These are phyloP conservation scores for Helostoma temminkii DNA, from an alignment of 2,797 vertebrate species.

Conservation along the genomic window DNA sequence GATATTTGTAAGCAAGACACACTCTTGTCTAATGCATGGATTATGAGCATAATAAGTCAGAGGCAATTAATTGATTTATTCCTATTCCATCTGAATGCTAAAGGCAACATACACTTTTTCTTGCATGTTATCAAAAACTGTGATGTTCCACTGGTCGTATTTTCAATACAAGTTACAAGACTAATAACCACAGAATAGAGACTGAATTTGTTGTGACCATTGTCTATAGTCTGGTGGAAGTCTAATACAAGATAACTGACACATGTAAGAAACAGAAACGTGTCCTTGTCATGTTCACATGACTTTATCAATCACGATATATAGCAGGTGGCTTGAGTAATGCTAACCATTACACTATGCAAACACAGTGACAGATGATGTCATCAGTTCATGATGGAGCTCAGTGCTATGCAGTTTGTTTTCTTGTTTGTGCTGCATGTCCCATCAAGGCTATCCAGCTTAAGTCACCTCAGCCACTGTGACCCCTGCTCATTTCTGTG, in stretches of 20 bases:
- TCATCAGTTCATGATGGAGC: constrained; percentile 55
- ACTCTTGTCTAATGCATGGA: constrained; percentile 47
- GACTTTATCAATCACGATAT: constrained; percentile 24
- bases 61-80: constrained; percentile 67
- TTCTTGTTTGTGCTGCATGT: constrained; percentile 75
- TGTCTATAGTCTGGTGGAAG: background rate
- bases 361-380: constrained; percentile 63
- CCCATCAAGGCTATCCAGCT: constrained; percentile 75
- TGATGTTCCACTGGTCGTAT: constrained; percentile 3
- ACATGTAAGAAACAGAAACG: constrained; percentile 5
- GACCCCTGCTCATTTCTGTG: constrained; percentile 84
- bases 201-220: background rate
- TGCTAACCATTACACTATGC: constrained; percentile 26
- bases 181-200: constrained; percentile 1
- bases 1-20: constrained; percentile 70
- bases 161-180: constrained; percentile 1
- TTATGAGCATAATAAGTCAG: constrained; percentile 66
- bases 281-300: constrained; percentile 26
- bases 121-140: constrained; percentile 15
- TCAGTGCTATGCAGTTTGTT: constrained; percentile 64
- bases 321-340: constrained; percentile 40
- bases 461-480: constrained; percentile 79
- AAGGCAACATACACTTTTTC: constrained; percentile 41
- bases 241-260: constrained; percentile 12
- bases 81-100: constrained; percentile 38